Evolutionary conservation across 2,797 vertebrate species (phyloP).

Genomic region (Luscinia luscinia): DNA sequence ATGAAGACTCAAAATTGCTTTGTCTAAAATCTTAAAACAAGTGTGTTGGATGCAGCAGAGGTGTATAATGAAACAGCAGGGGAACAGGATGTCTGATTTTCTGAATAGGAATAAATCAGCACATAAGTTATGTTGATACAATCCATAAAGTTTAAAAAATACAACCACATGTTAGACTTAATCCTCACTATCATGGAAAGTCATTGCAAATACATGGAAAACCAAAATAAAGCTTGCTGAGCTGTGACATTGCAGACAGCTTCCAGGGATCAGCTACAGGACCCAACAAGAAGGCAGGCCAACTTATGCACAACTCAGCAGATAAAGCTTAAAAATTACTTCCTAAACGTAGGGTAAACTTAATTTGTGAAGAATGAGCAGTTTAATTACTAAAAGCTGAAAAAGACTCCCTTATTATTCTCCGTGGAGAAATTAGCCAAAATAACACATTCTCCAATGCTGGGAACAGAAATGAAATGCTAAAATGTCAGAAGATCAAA

Average conservation of each 20-base stretch:
- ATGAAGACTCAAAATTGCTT: neutral
- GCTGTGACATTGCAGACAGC: neutral
- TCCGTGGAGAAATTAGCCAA: neutral
- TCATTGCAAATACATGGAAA: neutral
- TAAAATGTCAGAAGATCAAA: constrained; percentile 17
- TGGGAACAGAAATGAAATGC: neutral
- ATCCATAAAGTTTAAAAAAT: neutral
- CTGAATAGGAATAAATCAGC: neutral
- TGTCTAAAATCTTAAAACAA: neutral
- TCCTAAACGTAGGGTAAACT: neutral
- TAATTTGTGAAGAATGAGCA: neutral
- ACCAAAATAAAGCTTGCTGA: neutral
- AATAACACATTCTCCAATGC: neutral
- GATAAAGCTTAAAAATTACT: neutral
- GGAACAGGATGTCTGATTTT: neutral
- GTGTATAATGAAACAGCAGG: neutral
- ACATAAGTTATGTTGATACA: neutral
- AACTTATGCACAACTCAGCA: neutral
- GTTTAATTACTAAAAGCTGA: neutral
- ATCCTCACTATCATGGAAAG: neutral
- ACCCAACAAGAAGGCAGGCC: neutral
- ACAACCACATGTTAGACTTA: neutral
- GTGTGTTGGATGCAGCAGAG: neutral
- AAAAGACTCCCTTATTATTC: neutral
- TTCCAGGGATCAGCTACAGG: neutral